These are phyloP conservation scores for Luehdorfia chinensis DNA, from an alignment of 1,140 invertebrate species.

Conservation along the genomic window DNA sequence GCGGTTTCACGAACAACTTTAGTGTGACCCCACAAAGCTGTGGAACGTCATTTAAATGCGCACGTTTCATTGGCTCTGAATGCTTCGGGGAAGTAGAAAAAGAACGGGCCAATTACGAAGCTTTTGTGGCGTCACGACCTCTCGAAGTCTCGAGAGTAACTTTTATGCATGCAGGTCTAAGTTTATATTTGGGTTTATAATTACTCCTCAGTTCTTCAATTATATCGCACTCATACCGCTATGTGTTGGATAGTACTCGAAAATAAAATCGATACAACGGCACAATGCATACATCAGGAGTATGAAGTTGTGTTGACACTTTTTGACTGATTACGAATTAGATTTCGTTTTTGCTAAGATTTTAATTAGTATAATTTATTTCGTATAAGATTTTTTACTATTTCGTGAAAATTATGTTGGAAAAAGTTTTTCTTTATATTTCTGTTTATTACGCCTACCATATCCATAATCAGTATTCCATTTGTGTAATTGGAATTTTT, in stretches of 20 bases:
- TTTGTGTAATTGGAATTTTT: no score
- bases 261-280: conserved; percentile 9
- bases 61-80: conserved; percentile 76
- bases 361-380: no score
- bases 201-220: conserved; percentile 23
- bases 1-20: conserved; percentile 70
- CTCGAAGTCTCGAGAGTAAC: conserved; percentile 70
- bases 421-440: no score
- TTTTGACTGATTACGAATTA: no score
- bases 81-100: conserved; percentile 74
- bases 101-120: conserved; percentile 75
- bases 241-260: conserved; percentile 13
- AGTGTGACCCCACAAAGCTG: conserved; percentile 74
- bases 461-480: no score
- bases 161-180: conserved; percentile 54
- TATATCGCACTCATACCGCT: conserved; percentile 18
- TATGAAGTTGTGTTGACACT: no score
- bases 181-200: conserved; percentile 52
- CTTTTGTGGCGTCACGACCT: conserved; percentile 70
- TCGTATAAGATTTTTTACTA: no score
- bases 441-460: no score
- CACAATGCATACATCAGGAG: no score
- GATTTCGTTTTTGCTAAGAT: no score
- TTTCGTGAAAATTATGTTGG: no score
- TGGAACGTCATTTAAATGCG: conserved; percentile 76